Base-by-base conservation (phyloP, 2,113 vertebrate species). In the Corythaeola cristata region DNA sequence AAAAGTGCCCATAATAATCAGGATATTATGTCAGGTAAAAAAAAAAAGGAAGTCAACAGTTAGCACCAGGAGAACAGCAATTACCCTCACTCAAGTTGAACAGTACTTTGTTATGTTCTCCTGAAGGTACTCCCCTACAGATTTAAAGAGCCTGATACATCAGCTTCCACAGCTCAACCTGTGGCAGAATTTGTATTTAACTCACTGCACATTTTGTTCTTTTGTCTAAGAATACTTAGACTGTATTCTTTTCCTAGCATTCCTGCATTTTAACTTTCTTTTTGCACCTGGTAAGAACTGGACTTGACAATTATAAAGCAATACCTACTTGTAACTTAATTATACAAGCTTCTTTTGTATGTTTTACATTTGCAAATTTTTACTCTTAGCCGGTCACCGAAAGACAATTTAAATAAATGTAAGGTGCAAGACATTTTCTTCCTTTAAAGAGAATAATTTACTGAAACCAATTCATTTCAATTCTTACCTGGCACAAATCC, bases 401-500 rank as follows among this genome's bases (percentile, higher is more conserved):
- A 91, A 56, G 35, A 60, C 52, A 82, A 79, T 56, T 66, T 49
- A 55, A 95, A 59, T 80, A 74, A 44, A 73, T 52, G 24, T 35
- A 63, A 71, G 22, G 66, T 78, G 28, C 41, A 75, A 75, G 62
- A 58, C 11, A 23, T 37, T 75, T 74, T 58, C 33, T 69, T 71
- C 32, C 33, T 78, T 23, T 35, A 72, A 60, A 68, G 22, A 81
- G 11, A 45, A 62, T 18, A 45, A 72, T 27, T 72, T 63, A 55
- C 13, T 18, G 82, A 86, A 92, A 72, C 8, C 1, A 7, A 59
- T 68, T 73, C 1, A 8, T 58, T 79, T 64, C 16, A 37, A 26
- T 19, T 96, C 95, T 98, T 97, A 98, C 99, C 99, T 98, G 98
- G 97, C 90, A 97, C 88, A 88, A 88, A 88, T 81, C 93, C 95